A percentile compares a stretch with the other conserved stretches of the same genome.
Evolutionary conservation across 2,113 vertebrate species (phyloP).

Genomic region (Phalacrocorax brasilianus): DNA sequence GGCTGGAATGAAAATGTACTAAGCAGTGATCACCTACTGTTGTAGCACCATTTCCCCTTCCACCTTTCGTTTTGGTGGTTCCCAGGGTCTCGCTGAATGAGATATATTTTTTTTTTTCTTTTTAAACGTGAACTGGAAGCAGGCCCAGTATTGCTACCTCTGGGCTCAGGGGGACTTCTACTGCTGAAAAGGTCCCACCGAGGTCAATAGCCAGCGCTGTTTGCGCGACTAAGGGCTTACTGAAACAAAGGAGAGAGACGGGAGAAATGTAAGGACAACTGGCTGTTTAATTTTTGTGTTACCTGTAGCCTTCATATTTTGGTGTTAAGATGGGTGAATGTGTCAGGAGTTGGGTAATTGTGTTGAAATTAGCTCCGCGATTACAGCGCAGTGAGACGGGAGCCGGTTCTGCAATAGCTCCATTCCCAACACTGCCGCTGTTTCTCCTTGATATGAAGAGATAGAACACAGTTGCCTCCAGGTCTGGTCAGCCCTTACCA

Average conservation of each 20-base stretch:
- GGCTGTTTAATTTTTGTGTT: background rate
- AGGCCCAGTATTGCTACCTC: background rate
- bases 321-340: background rate
- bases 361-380: background rate
- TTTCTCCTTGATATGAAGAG: background rate
- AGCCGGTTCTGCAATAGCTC: background rate
- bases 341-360: background rate
- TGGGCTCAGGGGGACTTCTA: background rate
- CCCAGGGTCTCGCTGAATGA: background rate
- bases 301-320: background rate
- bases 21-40: too few relatives aligned
- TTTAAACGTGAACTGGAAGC: background rate
- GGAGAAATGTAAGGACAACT: background rate
- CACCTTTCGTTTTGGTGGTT: too few relatives aligned
- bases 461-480: background rate
- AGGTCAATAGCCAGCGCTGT: background rate
- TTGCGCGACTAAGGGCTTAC: background rate
- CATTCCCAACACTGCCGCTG: background rate
- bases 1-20: too few relatives aligned
- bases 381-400: background rate
- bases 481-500: background rate
- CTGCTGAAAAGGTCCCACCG: background rate
- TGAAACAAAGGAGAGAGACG: background rate
- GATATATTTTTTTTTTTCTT: background rate
- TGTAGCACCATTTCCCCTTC: too few relatives aligned